Conservation (phyloP, 2,888 invertebrate species). For the Saturnia japonica region DNA sequence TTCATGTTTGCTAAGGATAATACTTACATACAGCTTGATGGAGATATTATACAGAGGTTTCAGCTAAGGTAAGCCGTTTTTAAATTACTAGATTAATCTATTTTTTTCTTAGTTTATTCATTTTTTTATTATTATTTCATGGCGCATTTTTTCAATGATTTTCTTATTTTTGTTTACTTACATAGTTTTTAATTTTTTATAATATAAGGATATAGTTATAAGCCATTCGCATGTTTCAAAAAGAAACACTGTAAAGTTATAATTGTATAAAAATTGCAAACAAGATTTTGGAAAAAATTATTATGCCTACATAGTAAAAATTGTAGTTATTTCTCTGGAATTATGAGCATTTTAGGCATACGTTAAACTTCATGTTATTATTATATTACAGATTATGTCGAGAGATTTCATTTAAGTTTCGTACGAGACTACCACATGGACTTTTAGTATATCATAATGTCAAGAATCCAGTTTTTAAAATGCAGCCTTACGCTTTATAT, state of each 20-base stretch:
- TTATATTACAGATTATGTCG: slow-evolving; percentile 86
- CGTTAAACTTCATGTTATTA: neutral
- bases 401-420: slow-evolving; percentile 94
- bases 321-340: neutral
- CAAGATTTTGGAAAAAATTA: too few species aligned
- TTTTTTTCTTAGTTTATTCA: neutral
- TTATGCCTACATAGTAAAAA: too few species aligned
- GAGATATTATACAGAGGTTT: slow-evolving; percentile 94
- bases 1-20: slow-evolving; percentile 96
- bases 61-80: slow-evolving; percentile 88
- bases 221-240: too few species aligned
- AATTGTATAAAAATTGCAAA: too few species aligned
- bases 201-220: too few species aligned
- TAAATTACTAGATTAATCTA: neutral
- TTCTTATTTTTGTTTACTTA: too few species aligned
- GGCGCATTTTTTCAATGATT: too few species aligned
- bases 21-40: slow-evolving; percentile 94
- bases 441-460: slow-evolving; percentile 95
- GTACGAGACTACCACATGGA: slow-evolving; percentile 93
- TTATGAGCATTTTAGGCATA: slow-evolving; percentile 9
- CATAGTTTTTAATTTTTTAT: too few species aligned
- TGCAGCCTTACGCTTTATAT: slow-evolving; percentile 94
- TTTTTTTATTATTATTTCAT: too few species aligned
- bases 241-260: too few species aligned
- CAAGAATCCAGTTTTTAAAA: slow-evolving; percentile 90